Evolutionary conservation across 1,140 invertebrate genomes (phyloP), one percentile per base, ranked within the genome.

Genomic region (Brevipalpus yothersi): DNA sequence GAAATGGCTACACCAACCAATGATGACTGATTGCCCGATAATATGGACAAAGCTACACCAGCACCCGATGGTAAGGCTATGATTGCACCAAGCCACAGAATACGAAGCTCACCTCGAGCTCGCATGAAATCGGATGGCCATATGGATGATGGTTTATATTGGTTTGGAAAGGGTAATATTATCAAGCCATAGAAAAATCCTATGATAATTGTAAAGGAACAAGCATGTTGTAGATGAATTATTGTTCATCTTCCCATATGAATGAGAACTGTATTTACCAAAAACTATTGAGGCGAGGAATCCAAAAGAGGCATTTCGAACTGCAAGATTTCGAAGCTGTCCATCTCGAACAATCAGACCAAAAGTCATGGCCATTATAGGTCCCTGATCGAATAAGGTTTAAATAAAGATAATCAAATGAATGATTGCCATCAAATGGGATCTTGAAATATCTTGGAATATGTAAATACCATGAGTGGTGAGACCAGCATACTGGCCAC

Each of bases 1-100:
- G 85, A 87, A 67, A 89, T 88, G 7, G 86, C 86, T 43, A 90
- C 86, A 64, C 85, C 85, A 62, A 90, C 87, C 45, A 89, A 68
- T 2, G 85, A 85, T 1, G 83, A 83, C 47, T 80, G 80, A 66
- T 83, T 87, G 17, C 84, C 84, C 67, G 85, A 83, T 1, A 90
- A 73, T 41, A 89, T 73, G 41, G 84, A 84, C n/a, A 90, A 75
- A 1, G 85, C 85, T 1, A 90, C 84, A 12, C 84, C 86, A 1
- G 79, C 80, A n/a, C 82, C 82, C 1, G 81, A 82, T 1, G 81
- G 73, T 1, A 83, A 63, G 0, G 82, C 82, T 19, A 83, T 77
- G 39, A 84, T 69, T 4, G 78, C 72, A 17, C 82, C 82, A 4
- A 82, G 74, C 72, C 80, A 75, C 4, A 84, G 67, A 4, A 79